phyloP scores from a whole-genome alignment of 2,113 vertebrate genomes.

The Malurus alboscapulatus region DNA sequence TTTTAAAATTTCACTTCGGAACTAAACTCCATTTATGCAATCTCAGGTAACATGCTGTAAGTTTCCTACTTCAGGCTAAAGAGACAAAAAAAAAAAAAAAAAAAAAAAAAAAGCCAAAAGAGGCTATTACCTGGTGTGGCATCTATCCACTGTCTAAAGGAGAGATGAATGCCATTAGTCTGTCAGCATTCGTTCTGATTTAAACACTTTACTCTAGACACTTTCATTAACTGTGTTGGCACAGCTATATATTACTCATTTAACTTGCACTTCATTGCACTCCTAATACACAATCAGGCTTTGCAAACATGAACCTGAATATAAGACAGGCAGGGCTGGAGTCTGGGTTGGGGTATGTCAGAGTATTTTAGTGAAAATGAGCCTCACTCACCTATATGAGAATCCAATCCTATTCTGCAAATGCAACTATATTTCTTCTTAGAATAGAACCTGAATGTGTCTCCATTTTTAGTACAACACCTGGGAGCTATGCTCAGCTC shows the following conservation, averaged over 20 bases:
- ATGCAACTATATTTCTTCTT: neutral
- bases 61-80: neutral
- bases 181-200: slow-evolving; percentile 50
- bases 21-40: neutral
- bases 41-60: neutral
- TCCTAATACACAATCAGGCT: slow-evolving; percentile 29
- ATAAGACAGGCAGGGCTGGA: neutral
- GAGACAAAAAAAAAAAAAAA: neutral
- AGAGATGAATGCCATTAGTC: slow-evolving; percentile 29
- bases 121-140: neutral
- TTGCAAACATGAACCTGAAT: slow-evolving; percentile 18
- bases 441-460: neutral
- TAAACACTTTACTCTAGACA: slow-evolving; percentile 48
- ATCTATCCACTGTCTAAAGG: slow-evolving; percentile 16
- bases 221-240: slow-evolving; percentile 63
- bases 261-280: slow-evolving; percentile 41
- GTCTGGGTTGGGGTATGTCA: neutral
- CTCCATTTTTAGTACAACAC: slow-evolving; percentile 37
- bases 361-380: neutral
- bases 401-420: neutral
- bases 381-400: neutral
- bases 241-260: slow-evolving; percentile 57
- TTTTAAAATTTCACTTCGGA: neutral
- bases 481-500: slow-evolving; percentile 10
- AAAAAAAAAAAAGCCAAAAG: neutral